Conservation (phyloP, 2,888 invertebrate genomes). For the Euphydryas editha region DNA sequence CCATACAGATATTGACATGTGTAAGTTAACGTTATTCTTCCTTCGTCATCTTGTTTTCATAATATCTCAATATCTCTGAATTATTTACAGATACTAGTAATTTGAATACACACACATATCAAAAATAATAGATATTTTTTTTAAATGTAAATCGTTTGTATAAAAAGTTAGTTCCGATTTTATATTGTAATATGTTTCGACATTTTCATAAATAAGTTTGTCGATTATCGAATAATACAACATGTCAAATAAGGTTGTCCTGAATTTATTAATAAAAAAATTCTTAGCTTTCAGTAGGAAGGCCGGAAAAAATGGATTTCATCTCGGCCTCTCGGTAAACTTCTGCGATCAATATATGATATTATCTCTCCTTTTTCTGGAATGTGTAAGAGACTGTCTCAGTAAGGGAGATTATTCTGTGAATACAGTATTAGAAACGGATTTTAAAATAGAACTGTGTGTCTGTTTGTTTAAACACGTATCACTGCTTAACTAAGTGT, state of each 20-base stretch:
- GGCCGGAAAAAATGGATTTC: constrained; percentile 7
- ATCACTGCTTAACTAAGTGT: too few species aligned
- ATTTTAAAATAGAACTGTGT: too few species aligned
- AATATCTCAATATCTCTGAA: too few species aligned
- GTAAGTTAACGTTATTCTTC: too few species aligned
- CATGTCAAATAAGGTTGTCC: constrained; percentile 5
- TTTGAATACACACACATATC: too few species aligned
- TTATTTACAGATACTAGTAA: too few species aligned
- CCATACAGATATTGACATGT: too few species aligned
- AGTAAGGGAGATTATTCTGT: neutral
- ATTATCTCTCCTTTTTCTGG: neutral
- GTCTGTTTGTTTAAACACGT: too few species aligned
- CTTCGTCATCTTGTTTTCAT: too few species aligned
- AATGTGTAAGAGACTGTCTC: neutral
- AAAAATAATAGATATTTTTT: neutral
- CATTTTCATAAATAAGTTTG: neutral
- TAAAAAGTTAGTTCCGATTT: neutral
- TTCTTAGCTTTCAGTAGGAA: neutral
- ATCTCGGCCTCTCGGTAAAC: neutral
- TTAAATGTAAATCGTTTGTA: neutral
- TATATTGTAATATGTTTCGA: neutral
- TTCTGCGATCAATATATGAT: neutral
- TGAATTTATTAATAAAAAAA: constrained; percentile 16
- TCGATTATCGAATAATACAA: constrained; percentile 1
- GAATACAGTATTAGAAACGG: too few species aligned